phyloP scores from a whole-genome alignment of 2,888 invertebrate genomes.

The Pristionchus japonicus region DNA sequence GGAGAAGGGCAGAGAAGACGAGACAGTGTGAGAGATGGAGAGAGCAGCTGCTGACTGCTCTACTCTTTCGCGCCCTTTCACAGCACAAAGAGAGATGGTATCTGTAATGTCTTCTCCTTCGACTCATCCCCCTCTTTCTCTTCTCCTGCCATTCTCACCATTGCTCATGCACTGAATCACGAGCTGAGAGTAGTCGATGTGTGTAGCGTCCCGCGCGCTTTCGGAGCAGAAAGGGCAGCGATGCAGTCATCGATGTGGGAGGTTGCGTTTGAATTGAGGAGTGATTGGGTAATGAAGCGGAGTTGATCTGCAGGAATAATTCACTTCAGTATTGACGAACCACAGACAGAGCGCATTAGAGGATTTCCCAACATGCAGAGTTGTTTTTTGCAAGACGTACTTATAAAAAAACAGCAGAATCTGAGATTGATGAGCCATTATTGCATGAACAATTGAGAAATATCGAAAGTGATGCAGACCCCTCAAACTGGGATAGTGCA shows the following conservation, averaged over 20 bases:
- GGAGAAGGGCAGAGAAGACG: neutral
- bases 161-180: constrained; percentile 13
- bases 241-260: neutral
- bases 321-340: too few species aligned
- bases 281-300: too few species aligned
- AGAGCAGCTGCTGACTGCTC: neutral
- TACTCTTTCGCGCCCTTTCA: neutral
- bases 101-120: neutral
- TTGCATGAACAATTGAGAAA: too few species aligned
- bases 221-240: neutral
- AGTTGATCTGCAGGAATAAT: too few species aligned
- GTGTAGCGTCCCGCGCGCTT: neutral
- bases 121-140: neutral
- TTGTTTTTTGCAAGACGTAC: too few species aligned
- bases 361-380: too few species aligned
- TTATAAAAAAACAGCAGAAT: too few species aligned
- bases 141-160: constrained; percentile 7
- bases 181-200: neutral
- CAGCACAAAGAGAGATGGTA: constrained; percentile 19
- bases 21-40: neutral
- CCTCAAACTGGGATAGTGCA: too few species aligned
- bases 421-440: too few species aligned
- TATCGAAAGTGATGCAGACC: too few species aligned
- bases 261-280: neutral
- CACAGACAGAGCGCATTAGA: too few species aligned